phyloP scores from a whole-genome alignment of 2,888 invertebrate species.

The Muschampia plurimacula region DNA sequence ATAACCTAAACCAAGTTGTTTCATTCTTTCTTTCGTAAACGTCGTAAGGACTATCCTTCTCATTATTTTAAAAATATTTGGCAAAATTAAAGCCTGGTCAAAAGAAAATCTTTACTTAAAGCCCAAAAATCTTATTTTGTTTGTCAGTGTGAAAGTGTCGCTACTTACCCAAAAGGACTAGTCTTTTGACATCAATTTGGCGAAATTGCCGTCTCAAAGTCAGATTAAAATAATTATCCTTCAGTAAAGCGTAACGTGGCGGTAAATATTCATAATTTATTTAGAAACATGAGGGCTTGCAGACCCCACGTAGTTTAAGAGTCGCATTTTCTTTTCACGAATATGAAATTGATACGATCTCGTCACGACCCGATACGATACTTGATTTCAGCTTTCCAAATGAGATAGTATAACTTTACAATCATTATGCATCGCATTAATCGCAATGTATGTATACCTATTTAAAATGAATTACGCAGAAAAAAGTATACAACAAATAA shows the following conservation, averaged over 20 bases:
- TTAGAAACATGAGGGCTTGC: constrained; percentile 75
- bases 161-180: constrained; percentile 46
- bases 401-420: too few species aligned
- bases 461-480: too few species aligned
- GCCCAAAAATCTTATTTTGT: constrained; percentile 18
- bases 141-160: constrained; percentile 6
- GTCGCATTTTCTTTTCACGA: not conserved
- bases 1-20: too few species aligned
- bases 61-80: too few species aligned
- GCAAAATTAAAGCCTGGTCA: not conserved
- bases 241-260: constrained; percentile 74
- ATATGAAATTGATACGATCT: not conserved
- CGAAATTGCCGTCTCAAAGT: constrained; percentile 71
- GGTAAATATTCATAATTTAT: constrained; percentile 82
- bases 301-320: constrained; percentile 55
- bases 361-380: not conserved
- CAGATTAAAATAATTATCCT: constrained; percentile 80
- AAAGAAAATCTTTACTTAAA: not conserved
- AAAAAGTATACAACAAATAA: too few species aligned
- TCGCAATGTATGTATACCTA: too few species aligned
- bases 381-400: not conserved
- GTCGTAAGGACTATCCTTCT: too few species aligned
- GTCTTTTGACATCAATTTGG: constrained; percentile 71
- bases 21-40: too few species aligned
- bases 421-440: too few species aligned